Conservation (phyloP, 2,888 invertebrate genomes). For the Dynastes maya region DNA sequence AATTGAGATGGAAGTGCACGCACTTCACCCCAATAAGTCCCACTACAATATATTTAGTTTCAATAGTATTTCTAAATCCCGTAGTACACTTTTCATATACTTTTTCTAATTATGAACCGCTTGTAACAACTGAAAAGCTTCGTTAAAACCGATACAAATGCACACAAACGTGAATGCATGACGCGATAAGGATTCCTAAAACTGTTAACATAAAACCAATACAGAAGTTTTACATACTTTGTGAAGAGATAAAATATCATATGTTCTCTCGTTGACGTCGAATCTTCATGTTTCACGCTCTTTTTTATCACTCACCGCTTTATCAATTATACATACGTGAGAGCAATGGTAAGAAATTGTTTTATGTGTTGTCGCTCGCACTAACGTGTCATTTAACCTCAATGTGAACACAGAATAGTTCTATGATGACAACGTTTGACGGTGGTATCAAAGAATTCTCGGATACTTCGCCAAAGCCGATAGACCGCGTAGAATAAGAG, state of each 20-base stretch:
- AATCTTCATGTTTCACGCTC: constrained; percentile 48
- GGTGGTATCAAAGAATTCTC: constrained; percentile 40
- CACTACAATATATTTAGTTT: too few species aligned
- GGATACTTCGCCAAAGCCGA: constrained; percentile 36
- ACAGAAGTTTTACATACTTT: constrained; percentile 46
- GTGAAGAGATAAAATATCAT: constrained; percentile 47
- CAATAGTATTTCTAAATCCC: too few species aligned
- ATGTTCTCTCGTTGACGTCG: constrained; percentile 40
- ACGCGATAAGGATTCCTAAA: constrained; percentile 45
- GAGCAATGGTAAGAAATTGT: constrained; percentile 32
- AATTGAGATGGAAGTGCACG: too few species aligned
- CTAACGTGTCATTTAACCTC: constrained; percentile 43
- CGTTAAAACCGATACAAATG: constrained; percentile 22
- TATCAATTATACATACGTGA: constrained; percentile 39
- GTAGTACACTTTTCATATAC: neutral
- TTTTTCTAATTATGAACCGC: neutral
- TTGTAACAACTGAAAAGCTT: neutral
- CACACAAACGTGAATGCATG: constrained; percentile 1
- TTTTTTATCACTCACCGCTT: constrained; percentile 37
- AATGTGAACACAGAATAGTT: constrained; percentile 37
- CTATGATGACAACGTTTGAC: constrained; percentile 27
- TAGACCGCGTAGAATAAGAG: constrained; percentile 7
- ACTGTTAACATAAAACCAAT: constrained; percentile 45
- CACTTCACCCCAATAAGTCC: too few species aligned
- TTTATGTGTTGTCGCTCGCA: constrained; percentile 28